Percentiles rank a stretch among this genome's conserved stretches.
These are phyloP conservation scores for Theocolax elegans DNA, from an alignment of 1,140 invertebrate genomes.

Conservation along the genomic window DNA sequence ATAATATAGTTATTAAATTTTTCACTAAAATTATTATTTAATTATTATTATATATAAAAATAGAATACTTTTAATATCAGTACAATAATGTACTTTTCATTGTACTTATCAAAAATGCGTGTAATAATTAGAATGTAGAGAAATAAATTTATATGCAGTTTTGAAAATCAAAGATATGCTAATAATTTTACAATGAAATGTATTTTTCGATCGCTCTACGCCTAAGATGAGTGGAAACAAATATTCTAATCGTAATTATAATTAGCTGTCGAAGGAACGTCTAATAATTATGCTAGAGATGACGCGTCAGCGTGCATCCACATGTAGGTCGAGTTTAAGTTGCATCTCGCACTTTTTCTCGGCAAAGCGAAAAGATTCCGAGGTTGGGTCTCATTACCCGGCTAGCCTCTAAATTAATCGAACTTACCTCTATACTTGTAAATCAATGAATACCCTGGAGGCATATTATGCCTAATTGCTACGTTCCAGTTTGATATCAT, in stretches of 20 bases:
- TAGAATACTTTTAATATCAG: too few species aligned
- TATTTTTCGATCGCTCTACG: too few species aligned
- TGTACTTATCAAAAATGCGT: too few species aligned
- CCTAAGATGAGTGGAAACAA: too few species aligned
- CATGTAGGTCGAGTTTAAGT: neutral
- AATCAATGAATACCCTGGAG: neutral
- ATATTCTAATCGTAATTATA: neutral
- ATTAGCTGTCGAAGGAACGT: neutral
- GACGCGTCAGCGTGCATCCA: neutral
- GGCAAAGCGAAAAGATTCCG: neutral
- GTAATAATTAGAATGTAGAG: too few species aligned
- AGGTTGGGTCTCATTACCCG: neutral
- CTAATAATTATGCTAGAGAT: neutral
- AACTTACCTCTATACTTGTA: neutral
- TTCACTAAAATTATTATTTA: too few species aligned
- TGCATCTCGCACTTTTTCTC: neutral
- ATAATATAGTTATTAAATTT: too few species aligned
- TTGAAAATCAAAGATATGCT: too few species aligned
- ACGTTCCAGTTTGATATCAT: slow-evolving; percentile 4
- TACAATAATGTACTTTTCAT: too few species aligned
- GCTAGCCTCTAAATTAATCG: neutral
- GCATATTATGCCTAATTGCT: neutral
- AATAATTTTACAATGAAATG: too few species aligned
- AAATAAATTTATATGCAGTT: too few species aligned
- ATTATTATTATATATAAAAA: too few species aligned